Evolutionary conservation across 2,888 invertebrate genomes (phyloP), one percentile per base, ranked within the genome.

Genomic region (Troides aeacus): DNA sequence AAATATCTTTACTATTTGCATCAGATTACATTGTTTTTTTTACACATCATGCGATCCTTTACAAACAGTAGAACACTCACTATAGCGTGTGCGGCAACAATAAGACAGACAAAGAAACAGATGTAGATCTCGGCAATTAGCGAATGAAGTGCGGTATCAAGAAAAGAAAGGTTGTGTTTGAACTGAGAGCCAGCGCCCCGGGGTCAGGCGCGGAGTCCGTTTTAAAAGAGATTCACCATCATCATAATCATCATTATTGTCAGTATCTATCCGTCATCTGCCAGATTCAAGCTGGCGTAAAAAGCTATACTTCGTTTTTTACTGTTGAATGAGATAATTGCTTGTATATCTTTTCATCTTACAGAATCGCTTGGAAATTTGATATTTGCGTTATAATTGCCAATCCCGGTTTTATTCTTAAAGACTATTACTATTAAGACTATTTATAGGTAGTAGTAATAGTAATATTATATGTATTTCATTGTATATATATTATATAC

Each of bases 101-200:
- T 58, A 42, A 30, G 65, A 67, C 76, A 78, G 74, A 46, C 46
- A 46, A 46, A 46, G 46, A 46, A 46, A 46, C 78, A 78, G 72
- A 77, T 78, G 76, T 74, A 74, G 73, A 74, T 75, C 75, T 74
- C 75, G 73, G 76, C 75, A 79, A 81, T 81, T 79, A 80, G 76
- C 73, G 72, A 73, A 74, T 72, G 73, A 72, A 73, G 70, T 72
- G 68, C 72, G 59, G 68, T 72, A 76, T 77, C 75, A 73, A 74
- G 76, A 75, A 81, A 79, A 80, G 79, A 79, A 77, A 75, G 77
- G 72, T 75, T 75, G 77, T 78, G 74, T 78, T 78, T 77, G 76
- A 70, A 69, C 78, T 74, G 76, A 75, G 79, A 76, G 74, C 77
- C 78, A 80, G 74, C 71, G 82, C 84, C 81, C 78, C 78, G 74